Evolutionary conservation across 2,113 vertebrate genomes (phyloP).

Genomic region (Malurus melanocephalus): DNA sequence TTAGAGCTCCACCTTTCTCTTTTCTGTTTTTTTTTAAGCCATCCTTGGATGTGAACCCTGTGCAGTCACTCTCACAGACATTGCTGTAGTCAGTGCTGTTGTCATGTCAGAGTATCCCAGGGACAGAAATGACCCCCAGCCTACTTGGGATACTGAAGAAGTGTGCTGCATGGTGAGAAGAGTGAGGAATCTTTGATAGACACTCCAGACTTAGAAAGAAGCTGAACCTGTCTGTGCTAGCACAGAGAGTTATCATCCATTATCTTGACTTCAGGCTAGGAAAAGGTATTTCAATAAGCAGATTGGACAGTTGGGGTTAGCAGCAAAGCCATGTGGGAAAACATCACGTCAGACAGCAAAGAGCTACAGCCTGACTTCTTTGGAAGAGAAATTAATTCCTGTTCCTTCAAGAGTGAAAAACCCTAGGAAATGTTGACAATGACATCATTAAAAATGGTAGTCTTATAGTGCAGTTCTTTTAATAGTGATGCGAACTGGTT

Average conservation of each 20-base stretch:
- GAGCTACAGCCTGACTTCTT: not conserved
- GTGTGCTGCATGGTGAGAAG: not conserved
- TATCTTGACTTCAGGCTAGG: not conserved
- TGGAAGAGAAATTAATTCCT: not conserved
- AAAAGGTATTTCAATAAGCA: not conserved
- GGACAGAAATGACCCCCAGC: rapidly evolving
- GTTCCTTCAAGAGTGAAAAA: not conserved
- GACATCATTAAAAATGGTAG: not conserved
- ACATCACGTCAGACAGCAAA: not conserved
- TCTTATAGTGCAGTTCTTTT: not conserved
- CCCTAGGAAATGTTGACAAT: not conserved
- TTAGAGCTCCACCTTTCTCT: not conserved
- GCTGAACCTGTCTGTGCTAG: not conserved
- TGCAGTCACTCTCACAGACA: not conserved
- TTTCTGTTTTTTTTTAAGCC: not conserved
- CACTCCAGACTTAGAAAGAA: not conserved
- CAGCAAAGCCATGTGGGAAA: slow-evolving; percentile 8
- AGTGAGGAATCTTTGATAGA: not conserved
- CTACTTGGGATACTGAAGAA: not conserved
- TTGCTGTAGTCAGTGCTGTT: not conserved
- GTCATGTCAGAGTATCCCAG: not conserved
- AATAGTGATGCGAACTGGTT: not conserved
- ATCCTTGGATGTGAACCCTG: not conserved
- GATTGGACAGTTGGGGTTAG: not conserved
- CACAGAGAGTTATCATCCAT: not conserved